phyloP scores from a whole-genome alignment of 2,888 invertebrate species.

The Drosophila lutescens region DNA sequence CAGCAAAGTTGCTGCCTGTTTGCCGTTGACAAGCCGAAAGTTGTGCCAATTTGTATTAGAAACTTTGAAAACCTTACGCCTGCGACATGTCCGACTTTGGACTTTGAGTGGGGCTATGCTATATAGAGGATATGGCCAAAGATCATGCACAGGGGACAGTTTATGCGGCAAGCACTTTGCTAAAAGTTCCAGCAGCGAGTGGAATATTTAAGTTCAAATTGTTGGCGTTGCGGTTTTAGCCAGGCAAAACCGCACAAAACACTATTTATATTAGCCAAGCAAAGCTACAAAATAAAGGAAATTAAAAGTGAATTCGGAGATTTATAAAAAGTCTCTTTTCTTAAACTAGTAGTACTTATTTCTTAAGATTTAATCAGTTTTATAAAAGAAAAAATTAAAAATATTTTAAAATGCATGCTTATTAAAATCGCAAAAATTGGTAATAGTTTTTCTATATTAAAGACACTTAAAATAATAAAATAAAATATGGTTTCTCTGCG shows the following conservation, averaged over 20 bases:
- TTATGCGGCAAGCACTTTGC: slow-evolving; percentile 9
- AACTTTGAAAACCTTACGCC: slow-evolving; percentile 50
- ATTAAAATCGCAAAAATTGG: too few species aligned
- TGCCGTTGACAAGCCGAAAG: slow-evolving; percentile 77
- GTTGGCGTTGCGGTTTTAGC: slow-evolving; percentile 20
- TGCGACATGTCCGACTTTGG: slow-evolving; percentile 49
- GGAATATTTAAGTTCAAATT: slow-evolving; percentile 34
- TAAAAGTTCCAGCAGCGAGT: slow-evolving; percentile 27
- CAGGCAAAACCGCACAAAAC: background rate
- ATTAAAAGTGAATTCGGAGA: too few species aligned
- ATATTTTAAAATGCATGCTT: too few species aligned
- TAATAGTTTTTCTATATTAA: too few species aligned
- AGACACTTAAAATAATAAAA: too few species aligned
- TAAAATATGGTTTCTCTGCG: background rate
- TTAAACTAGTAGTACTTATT: too few species aligned
- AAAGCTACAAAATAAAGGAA: background rate
- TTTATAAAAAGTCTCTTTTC: too few species aligned
- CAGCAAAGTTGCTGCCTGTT: slow-evolving; percentile 60
- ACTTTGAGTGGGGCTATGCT: slow-evolving; percentile 34
- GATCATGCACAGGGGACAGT: slow-evolving; percentile 31
- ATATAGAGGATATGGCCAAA: slow-evolving; percentile 28
- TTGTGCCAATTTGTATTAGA: slow-evolving; percentile 76
- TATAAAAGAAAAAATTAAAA: too few species aligned
- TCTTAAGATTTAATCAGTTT: too few species aligned
- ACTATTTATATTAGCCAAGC: slow-evolving; percentile 2